Conservation (phyloP, 1,140 invertebrate species). For the Akabosia matsudoensis region DNA sequence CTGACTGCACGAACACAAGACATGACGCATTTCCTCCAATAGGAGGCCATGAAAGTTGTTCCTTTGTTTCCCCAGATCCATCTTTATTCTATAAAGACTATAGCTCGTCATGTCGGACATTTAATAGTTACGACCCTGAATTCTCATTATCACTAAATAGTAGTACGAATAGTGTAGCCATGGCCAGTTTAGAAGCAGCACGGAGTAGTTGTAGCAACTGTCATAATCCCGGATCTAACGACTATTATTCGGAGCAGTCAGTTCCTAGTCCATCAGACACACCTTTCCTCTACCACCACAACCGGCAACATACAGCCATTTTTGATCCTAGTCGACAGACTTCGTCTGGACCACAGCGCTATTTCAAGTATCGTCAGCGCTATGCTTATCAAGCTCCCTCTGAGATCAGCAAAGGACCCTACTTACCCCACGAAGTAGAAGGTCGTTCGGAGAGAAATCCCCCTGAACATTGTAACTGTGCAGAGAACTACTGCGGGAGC, state of each 20-base stretch:
- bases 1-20: not conserved
- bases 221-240: not conserved
- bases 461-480: not conserved
- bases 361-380: too few relatives aligned
- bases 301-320: not conserved
- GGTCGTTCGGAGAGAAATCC: too few relatives aligned
- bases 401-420: not conserved
- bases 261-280: not conserved
- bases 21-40: not conserved
- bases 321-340: not conserved
- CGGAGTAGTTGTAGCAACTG: slow-evolving; percentile 6
- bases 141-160: not conserved
- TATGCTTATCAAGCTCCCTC: not conserved
- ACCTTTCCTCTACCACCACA: not conserved
- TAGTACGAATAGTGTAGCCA: not conserved
- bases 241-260: not conserved
- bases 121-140: not conserved
- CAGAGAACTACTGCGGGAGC: not conserved
- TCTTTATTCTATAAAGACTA: not conserved
- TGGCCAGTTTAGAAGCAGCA: not conserved
- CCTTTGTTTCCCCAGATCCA: not conserved
- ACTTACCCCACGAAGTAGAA: too few relatives aligned
- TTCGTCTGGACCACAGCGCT: not conserved
- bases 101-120: not conserved
- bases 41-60: not conserved